Evolutionary conservation across 2,888 invertebrate genomes (phyloP).

Genomic region (Exocentrus adspersus): DNA sequence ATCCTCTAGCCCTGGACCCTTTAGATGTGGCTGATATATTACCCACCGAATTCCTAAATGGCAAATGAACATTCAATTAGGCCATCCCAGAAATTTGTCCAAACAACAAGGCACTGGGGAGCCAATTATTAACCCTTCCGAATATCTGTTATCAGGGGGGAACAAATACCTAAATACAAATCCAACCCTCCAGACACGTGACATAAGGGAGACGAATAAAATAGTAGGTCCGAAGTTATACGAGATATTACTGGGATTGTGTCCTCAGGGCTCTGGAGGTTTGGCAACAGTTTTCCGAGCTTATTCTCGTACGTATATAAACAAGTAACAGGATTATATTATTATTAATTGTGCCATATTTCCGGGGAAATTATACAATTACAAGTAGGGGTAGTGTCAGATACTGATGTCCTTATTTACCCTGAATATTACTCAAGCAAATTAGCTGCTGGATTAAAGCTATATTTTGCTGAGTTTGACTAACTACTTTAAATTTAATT

Average conservation of each 20-base stretch:
- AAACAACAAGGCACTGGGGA: background rate
- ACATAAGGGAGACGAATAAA: background rate
- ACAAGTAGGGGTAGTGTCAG: background rate
- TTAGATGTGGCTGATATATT: too few relatives aligned
- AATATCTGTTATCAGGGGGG: background rate
- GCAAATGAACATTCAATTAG: too few relatives aligned
- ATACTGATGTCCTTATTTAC: too few relatives aligned
- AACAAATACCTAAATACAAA: background rate
- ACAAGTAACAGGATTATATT: background rate
- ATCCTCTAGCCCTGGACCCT: too few relatives aligned
- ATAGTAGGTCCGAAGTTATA: background rate
- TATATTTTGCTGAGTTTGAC: too few relatives aligned
- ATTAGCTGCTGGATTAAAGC: too few relatives aligned
- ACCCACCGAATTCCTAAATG: too few relatives aligned
- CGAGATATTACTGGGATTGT: background rate
- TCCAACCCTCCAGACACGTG: background rate
- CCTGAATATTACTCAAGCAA: too few relatives aligned
- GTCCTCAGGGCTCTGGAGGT: background rate
- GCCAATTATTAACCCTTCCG: too few relatives aligned
- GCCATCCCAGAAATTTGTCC: too few relatives aligned
- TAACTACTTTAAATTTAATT: too few relatives aligned
- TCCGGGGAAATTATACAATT: background rate
- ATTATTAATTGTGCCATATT: background rate
- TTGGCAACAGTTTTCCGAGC: background rate
- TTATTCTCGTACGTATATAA: too few relatives aligned